phyloP scores from a whole-genome alignment of 2,888 invertebrate species.

The Endotricha flammealis region DNA sequence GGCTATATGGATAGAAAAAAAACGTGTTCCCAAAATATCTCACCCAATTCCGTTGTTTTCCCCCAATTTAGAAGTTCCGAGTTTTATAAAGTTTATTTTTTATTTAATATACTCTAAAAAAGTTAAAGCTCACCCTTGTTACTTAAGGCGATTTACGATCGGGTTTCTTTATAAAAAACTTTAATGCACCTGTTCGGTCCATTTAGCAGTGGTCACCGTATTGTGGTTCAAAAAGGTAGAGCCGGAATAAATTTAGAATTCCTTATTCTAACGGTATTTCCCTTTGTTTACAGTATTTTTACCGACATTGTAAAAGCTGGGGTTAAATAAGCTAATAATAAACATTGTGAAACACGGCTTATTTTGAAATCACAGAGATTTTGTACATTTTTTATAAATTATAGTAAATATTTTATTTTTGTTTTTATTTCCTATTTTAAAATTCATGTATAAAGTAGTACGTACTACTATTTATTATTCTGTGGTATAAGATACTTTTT shows the following conservation, averaged over 20 bases:
- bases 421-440: too few relatives aligned
- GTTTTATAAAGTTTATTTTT: constrained; percentile 38
- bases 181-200: constrained; percentile 64
- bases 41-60: constrained; percentile 7
- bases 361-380: too few relatives aligned
- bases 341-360: too few relatives aligned
- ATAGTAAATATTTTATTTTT: too few relatives aligned
- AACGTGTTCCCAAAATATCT: constrained; percentile 13
- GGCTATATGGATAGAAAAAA: constrained; percentile 29
- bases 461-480: too few relatives aligned
- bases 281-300: too few relatives aligned
- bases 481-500: too few relatives aligned
- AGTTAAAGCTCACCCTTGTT: constrained; percentile 62
- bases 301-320: too few relatives aligned
- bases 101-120: constrained; percentile 56
- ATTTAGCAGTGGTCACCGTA: constrained; percentile 55
- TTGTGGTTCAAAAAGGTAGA: constrained; percentile 22
- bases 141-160: constrained; percentile 64
- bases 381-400: too few relatives aligned
- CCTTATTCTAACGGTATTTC: not conserved
- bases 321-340: too few relatives aligned
- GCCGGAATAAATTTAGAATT: not conserved
- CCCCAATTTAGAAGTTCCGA: constrained; percentile 30
- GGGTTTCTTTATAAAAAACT: constrained; percentile 52
- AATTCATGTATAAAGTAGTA: too few relatives aligned